Percentiles rank a stretch among this genome's conserved stretches.
Conservation (phyloP, 23 tunicate genomes). For the Ascidia mentula region DNA sequence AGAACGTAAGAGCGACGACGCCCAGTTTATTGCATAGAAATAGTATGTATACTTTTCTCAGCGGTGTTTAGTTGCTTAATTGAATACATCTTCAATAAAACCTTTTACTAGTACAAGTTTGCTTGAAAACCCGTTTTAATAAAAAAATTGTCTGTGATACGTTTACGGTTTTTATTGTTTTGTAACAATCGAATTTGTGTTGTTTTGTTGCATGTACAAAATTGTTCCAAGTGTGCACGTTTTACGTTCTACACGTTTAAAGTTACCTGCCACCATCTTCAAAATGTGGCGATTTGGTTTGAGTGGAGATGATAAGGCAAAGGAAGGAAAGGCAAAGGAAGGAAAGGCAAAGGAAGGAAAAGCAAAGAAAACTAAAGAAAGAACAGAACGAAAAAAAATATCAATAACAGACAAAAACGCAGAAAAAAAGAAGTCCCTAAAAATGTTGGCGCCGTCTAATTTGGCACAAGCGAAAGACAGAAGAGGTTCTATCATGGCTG, state of each 20-base stretch:
- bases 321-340: neutral
- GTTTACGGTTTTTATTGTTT: neutral
- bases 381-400: neutral
- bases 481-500: conserved; percentile 41
- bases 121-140: no score
- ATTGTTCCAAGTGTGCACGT: neutral
- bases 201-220: neutral
- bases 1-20: conserved; percentile 7
- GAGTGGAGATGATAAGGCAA: conserved; percentile 6
- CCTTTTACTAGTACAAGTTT: no score
- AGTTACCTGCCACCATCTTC: neutral
- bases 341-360: neutral
- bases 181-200: neutral
- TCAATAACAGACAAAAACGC: conserved; percentile 1
- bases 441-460: conserved; percentile 12
- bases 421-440: neutral
- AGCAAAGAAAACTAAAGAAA: neutral
- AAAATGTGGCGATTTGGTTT: conserved; percentile 32
- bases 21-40: neutral
- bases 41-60: no score
- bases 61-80: no score
- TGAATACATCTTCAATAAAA: no score
- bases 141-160: no score
- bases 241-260: neutral
- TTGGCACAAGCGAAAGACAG: neutral